Percentiles rank a stretch among this genome's conserved stretches.
These are phyloP conservation scores for Eurosta solidaginis DNA, from an alignment of 1,140 invertebrate genomes.

Conservation along the genomic window DNA sequence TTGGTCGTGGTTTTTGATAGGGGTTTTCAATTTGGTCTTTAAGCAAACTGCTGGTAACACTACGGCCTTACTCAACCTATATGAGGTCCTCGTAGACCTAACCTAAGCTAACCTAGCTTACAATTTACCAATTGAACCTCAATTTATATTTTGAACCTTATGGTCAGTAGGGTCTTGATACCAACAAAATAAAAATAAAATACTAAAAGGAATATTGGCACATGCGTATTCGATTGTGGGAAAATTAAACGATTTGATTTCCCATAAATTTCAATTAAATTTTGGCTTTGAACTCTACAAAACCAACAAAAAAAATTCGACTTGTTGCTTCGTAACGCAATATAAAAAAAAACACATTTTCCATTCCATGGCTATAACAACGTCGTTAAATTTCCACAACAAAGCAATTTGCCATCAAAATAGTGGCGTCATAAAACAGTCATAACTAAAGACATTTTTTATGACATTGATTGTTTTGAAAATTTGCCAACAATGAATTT, in stretches of 20 bases:
- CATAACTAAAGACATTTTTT: neutral
- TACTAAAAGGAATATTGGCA: neutral
- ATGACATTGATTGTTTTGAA: conserved; percentile 8
- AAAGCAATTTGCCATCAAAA: neutral
- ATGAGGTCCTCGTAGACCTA: too few species aligned
- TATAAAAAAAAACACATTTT: neutral
- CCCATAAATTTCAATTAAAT: neutral
- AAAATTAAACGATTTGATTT: neutral
- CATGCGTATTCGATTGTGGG: neutral
- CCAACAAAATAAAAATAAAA: neutral
- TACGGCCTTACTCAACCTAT: too few species aligned
- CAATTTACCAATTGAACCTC: too few species aligned
- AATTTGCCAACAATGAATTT: conserved; percentile 1
- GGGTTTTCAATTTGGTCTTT: too few species aligned
- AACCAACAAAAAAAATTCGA: neutral
- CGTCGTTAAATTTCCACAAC: neutral
- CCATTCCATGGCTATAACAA: neutral
- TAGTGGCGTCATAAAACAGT: neutral
- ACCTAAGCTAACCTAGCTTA: too few species aligned
- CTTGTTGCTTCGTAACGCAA: neutral
- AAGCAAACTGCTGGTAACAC: too few species aligned
- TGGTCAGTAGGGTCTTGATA: too few species aligned
- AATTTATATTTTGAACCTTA: too few species aligned
- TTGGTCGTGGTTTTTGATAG: too few species aligned
- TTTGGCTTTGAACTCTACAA: neutral